These are phyloP conservation scores for Cyrtorhinus lividipennis DNA, from an alignment of 1,140 invertebrate species.

Conservation along the genomic window DNA sequence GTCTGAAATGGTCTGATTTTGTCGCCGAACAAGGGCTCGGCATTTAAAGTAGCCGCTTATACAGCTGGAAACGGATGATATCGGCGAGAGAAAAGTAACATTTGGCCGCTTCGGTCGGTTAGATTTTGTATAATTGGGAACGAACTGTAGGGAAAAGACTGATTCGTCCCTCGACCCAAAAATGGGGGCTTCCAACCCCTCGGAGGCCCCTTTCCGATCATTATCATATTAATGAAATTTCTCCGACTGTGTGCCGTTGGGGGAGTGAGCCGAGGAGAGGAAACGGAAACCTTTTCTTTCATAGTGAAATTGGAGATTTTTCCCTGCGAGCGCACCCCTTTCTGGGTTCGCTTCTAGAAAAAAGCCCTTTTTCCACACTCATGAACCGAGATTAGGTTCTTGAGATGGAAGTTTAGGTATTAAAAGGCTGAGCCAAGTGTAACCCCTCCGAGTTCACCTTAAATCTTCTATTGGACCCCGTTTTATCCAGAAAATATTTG, in stretches of 20 bases:
- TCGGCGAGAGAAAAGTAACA: too few relatives aligned
- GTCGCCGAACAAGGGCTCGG: too few relatives aligned
- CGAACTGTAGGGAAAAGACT: too few relatives aligned
- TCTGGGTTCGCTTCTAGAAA: neutral
- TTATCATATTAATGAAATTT: constrained; percentile 17
- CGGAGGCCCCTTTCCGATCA: constrained; percentile 6
- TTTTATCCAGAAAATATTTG: neutral
- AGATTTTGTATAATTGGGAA: too few relatives aligned
- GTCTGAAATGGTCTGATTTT: too few relatives aligned
- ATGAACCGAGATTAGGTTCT: neutral
- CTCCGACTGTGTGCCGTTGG: neutral
- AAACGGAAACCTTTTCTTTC: neutral
- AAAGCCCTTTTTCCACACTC: neutral
- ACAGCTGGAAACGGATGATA: too few relatives aligned
- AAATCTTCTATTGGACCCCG: neutral
- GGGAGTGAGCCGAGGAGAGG: neutral
- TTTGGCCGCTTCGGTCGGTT: too few relatives aligned
- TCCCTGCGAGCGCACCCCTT: too few relatives aligned
- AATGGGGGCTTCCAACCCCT: too few relatives aligned
- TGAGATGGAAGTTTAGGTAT: neutral
- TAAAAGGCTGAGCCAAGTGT: neutral
- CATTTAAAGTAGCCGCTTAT: too few relatives aligned
- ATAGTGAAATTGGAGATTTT: neutral
- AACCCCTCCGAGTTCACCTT: neutral
- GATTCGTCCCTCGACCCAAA: too few relatives aligned